phyloP scores from a whole-genome alignment of 92 coral and sea anemone species.

The Bergia puertoricense region DNA sequence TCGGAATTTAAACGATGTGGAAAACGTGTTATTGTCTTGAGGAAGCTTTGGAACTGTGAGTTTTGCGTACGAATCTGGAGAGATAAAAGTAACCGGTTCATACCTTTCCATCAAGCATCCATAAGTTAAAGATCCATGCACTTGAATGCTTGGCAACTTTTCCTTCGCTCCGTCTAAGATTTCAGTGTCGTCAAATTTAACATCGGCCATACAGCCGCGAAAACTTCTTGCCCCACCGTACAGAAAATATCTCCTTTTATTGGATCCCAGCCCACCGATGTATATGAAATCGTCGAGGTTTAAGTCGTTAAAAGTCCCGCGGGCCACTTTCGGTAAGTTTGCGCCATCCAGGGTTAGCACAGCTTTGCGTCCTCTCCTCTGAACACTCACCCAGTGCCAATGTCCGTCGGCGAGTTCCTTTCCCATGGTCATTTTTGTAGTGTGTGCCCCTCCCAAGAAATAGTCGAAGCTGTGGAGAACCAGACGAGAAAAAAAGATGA shows the following conservation, averaged over 20 bases:
- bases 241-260: background rate
- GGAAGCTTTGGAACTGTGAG: conserved; percentile 67
- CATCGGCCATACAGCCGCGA: conserved; percentile 76
- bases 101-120: conserved; percentile 62
- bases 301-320: conserved; percentile 50
- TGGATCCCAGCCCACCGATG: conserved; percentile 73
- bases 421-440: conserved; percentile 52
- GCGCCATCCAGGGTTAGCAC: conserved; percentile 53
- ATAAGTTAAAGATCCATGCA: conserved; percentile 57
- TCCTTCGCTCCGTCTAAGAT: conserved; percentile 51
- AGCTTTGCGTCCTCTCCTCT: conserved; percentile 55
- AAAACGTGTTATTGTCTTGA: conserved; percentile 70
- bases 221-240: conserved; percentile 47
- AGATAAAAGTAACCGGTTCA: conserved; percentile 65
- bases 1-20: conserved; percentile 84
- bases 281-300: conserved; percentile 61
- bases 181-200: conserved; percentile 60
- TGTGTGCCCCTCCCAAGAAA: conserved; percentile 67
- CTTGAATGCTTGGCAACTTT: conserved; percentile 33
- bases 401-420: conserved; percentile 69
- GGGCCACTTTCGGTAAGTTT: conserved; percentile 29
- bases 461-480: conserved; percentile 48
- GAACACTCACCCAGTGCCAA: conserved; percentile 80
- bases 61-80: conserved; percentile 63
- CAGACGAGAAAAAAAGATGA: too few species aligned